Conservation (phyloP, 1,140 invertebrate genomes). For the Papilio helenus region DNA sequence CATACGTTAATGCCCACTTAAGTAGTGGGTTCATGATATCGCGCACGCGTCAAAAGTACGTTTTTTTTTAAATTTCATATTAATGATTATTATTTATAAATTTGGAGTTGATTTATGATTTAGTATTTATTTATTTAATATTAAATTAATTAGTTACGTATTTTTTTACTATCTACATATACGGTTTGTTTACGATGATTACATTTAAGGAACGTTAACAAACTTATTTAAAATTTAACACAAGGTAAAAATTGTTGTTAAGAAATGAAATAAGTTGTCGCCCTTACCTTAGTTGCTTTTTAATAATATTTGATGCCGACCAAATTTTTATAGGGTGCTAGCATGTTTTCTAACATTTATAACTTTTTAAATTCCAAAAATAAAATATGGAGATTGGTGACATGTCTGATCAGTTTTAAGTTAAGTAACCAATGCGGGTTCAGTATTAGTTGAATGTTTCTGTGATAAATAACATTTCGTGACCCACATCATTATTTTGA, state of each 20-base stretch:
- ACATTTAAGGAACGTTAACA: background rate
- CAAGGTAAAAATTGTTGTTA: background rate
- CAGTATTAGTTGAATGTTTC: background rate
- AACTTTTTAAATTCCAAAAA: background rate
- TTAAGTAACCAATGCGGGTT: too few species aligned
- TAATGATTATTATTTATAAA: slow-evolving; percentile 15
- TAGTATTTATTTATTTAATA: background rate
- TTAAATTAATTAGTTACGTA: background rate
- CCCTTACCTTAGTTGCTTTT: background rate
- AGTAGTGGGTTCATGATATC: slow-evolving; percentile 31
- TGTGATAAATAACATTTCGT: background rate
- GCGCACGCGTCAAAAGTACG: slow-evolving; percentile 28
- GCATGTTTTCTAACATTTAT: too few species aligned
- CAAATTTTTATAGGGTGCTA: too few species aligned
- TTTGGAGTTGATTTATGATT: background rate
- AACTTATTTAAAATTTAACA: background rate
- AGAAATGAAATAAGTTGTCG: background rate
- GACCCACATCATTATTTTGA: slow-evolving; percentile 28
- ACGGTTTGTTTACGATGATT: background rate
- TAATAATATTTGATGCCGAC: background rate
- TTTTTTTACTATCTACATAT: background rate
- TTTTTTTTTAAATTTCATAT: slow-evolving; percentile 27
- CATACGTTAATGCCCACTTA: slow-evolving; percentile 21
- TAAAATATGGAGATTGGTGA: background rate
- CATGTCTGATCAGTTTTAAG: background rate